Evolutionary conservation across 2,113 vertebrate species (phyloP).

Genomic region (Tretioscincus oriximinensis): DNA sequence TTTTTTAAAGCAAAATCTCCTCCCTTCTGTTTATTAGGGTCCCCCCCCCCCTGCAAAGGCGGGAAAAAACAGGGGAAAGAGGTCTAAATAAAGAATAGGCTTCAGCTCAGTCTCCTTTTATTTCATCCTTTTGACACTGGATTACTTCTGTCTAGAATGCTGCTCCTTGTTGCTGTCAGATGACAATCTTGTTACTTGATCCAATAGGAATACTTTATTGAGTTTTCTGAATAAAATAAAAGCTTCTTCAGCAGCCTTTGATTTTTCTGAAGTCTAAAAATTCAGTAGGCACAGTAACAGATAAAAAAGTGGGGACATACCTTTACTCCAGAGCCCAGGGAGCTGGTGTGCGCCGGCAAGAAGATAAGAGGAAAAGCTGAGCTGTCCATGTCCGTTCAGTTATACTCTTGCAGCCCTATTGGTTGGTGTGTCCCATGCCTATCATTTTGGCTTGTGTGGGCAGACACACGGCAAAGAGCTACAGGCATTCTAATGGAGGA

Average conservation of each 20-base stretch:
- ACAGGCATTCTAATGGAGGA: no score
- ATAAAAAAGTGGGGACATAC: no score
- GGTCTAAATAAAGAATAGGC: not conserved
- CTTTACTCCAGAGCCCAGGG: no score
- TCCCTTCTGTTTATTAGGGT: not conserved
- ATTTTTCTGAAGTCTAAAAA: constrained; percentile 40
- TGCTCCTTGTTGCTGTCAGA: constrained; percentile 61
- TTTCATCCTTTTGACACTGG: constrained; percentile 37
- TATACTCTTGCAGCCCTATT: no score
- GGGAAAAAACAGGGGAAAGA: not conserved
- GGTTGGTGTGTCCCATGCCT: no score
- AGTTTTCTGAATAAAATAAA: constrained; percentile 52
- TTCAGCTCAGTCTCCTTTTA: not conserved
- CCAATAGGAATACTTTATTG: constrained; percentile 55
- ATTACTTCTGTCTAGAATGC: constrained; percentile 58
- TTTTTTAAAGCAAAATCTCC: no score
- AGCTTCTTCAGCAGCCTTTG: constrained; percentile 37
- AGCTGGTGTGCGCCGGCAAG: no score
- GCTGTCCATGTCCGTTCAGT: no score
- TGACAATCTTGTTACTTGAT: constrained; percentile 56
- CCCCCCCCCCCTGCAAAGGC: not conserved
- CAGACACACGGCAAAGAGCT: no score
- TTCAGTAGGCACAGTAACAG: constrained; percentile 12
- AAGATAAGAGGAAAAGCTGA: no score
- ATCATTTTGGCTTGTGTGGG: no score